A percentile compares a stretch with the other conserved stretches of the same genome.
Evolutionary conservation across 2,888 invertebrate species (phyloP).

Genomic region (Deilephila elpenor): DNA sequence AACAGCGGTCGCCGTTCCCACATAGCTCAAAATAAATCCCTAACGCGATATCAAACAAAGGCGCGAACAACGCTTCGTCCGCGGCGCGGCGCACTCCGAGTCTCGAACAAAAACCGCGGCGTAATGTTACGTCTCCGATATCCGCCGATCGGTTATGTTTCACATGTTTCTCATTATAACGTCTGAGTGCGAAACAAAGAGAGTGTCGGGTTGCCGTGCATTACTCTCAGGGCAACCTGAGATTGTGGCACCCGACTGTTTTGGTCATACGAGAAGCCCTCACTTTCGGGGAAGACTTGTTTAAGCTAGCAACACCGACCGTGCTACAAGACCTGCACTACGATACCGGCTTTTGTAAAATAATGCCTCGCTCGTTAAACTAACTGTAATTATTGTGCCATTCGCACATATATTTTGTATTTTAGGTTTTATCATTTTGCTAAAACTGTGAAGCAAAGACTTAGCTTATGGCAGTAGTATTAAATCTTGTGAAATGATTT

Average conservation of each 20-base stretch:
- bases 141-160: slow-evolving; percentile 77
- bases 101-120: slow-evolving; percentile 60
- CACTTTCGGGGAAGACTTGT: slow-evolving; percentile 68
- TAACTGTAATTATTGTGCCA: slow-evolving; percentile 12
- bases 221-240: slow-evolving; percentile 68
- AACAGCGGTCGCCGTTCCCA: slow-evolving; percentile 10
- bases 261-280: slow-evolving; percentile 72
- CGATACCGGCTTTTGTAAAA: slow-evolving; percentile 58
- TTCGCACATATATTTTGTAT: neutral
- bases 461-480: neutral
- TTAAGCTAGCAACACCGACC: slow-evolving; percentile 61
- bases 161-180: slow-evolving; percentile 82
- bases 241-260: slow-evolving; percentile 59
- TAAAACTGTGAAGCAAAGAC: neutral
- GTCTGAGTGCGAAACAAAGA: slow-evolving; percentile 80
- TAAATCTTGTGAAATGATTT: no score
- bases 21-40: slow-evolving; percentile 24
- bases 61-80: slow-evolving; percentile 43
- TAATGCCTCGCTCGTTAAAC: slow-evolving; percentile 42
- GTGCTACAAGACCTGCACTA: slow-evolving; percentile 42
- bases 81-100: slow-evolving; percentile 35
- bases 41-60: slow-evolving; percentile 58
- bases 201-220: slow-evolving; percentile 70
- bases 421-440: neutral
- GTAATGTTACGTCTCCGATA: slow-evolving; percentile 74